These are phyloP conservation scores for Pampusana beccarii DNA, from an alignment of 2,113 vertebrate genomes.

Conservation along the genomic window DNA sequence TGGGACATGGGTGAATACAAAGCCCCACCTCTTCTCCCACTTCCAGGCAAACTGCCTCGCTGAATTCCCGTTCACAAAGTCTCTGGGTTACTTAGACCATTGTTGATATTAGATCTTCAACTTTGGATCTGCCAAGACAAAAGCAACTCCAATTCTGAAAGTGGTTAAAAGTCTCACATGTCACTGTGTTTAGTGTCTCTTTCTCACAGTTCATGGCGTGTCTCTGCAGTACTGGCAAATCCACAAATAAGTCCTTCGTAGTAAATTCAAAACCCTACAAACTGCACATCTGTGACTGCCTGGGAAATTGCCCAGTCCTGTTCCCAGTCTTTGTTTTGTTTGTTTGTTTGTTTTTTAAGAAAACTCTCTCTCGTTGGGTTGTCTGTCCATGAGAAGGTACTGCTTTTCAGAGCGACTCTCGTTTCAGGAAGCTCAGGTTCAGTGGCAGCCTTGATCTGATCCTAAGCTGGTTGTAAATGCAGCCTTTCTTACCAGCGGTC, in stretches of 20 bases:
- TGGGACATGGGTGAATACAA: too few relatives aligned
- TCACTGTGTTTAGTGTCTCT: background rate
- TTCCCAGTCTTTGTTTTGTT: background rate
- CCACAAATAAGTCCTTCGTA: background rate
- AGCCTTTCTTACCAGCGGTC: slow-evolving; percentile 48
- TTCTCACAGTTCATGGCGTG: background rate
- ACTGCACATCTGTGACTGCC: slow-evolving; percentile 26
- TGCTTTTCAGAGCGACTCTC: slow-evolving; percentile 44
- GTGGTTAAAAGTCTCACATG: background rate
- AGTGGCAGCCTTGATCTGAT: slow-evolving; percentile 58
- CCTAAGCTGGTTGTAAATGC: slow-evolving; percentile 63
- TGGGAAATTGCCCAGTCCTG: slow-evolving; percentile 11
- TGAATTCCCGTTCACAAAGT: background rate
- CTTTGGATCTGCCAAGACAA: background rate
- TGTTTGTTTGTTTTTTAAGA: background rate
- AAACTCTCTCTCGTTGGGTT: background rate
- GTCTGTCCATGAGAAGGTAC: slow-evolving; percentile 19
- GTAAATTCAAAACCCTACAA: slow-evolving; percentile 8
- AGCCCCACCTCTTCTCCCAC: background rate
- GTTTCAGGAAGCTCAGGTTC: slow-evolving; percentile 54
- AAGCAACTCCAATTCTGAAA: background rate
- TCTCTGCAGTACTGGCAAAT: background rate
- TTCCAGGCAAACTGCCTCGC: background rate
- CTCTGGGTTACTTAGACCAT: background rate
- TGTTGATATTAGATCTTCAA: background rate